A percentile compares a stretch with the other conserved stretches of the same genome.
Conservation (phyloP, 1,140 invertebrate species). For the Diachasmimorpha longicaudata region DNA sequence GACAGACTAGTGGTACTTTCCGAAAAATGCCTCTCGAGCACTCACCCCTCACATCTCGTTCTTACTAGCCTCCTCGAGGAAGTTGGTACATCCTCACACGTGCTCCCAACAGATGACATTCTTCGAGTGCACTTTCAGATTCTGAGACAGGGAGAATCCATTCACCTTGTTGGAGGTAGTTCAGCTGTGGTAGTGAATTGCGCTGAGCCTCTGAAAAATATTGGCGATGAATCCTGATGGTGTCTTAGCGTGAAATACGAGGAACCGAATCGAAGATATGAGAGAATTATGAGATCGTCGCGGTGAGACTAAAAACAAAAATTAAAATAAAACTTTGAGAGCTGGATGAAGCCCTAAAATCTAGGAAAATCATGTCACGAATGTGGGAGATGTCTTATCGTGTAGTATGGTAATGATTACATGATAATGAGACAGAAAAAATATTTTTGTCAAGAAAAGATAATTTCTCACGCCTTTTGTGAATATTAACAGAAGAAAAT, state of each 20-base stretch:
- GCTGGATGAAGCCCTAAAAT: too few relatives aligned
- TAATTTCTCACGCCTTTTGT: too few relatives aligned
- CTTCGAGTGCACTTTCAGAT: neutral
- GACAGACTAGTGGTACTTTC: conserved; percentile 5
- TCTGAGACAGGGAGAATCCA: neutral
- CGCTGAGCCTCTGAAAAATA: neutral
- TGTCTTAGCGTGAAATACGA: neutral
- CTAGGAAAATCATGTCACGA: too few relatives aligned
- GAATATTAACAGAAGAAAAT: too few relatives aligned
- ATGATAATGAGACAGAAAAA: too few relatives aligned
- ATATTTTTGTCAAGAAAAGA: too few relatives aligned
- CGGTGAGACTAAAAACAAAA: too few relatives aligned
- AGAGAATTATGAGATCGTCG: too few relatives aligned
- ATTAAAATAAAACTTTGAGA: too few relatives aligned
- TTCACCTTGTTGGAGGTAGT: neutral
- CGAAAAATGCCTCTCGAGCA: neutral
- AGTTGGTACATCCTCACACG: neutral
- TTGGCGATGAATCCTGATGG: neutral
- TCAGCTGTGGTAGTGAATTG: neutral
- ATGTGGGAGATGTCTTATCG: too few relatives aligned
- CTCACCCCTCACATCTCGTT: neutral
- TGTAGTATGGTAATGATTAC: too few relatives aligned
- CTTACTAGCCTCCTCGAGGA: neutral
- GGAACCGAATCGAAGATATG: neutral
- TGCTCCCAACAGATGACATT: neutral